Evolutionary conservation across 2,888 invertebrate species (phyloP), one percentile per base, ranked within the genome.

Genomic region (Dilophus febrilis): DNA sequence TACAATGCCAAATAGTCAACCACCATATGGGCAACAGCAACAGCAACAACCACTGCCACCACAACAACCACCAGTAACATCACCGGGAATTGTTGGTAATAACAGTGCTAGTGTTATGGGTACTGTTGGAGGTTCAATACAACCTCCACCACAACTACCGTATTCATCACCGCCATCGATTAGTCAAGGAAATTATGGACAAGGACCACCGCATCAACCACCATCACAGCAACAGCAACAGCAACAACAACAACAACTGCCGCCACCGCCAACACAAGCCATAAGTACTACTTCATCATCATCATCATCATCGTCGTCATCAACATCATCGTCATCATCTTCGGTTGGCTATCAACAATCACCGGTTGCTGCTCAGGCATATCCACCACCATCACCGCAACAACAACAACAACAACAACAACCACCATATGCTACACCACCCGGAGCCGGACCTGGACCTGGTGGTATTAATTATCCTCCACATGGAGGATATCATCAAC

Each of bases 401-500:
- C 58, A 4, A 53, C 58, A 0, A 59, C 38, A 32, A 38, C 26
- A 35, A 28, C 27, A 22, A 8, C 14, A n/a, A n/a, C 30, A 50
- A 10, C 57, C 57, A 42, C 54, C 59, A 22, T 61, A 60, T 39
- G 57, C 60, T 3, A 58, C 61, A 3, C 57, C 57, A n/a, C 58
- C 44, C 7, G 47, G 46, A 17, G 45, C 50, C 7, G 46, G 42
- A 5, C 49, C 50, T 11, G 45, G 50, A 16, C 50, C 51, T 16
- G 51, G 51, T 16, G 49, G 46, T n/a, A 22, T 22, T 6, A 51
- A 50, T 22, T 74, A 74, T 57, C 72, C 73, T 2, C 70, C 73
- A 1, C 74, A 55, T 50, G 55, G 54, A 2, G 60, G 61, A 40
- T 68, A 68, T 44, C 69, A 72, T 44, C 69, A 72, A 41, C 73